phyloP scores from a whole-genome alignment of 1,140 invertebrate species.

The Euglossa dilemma region DNA sequence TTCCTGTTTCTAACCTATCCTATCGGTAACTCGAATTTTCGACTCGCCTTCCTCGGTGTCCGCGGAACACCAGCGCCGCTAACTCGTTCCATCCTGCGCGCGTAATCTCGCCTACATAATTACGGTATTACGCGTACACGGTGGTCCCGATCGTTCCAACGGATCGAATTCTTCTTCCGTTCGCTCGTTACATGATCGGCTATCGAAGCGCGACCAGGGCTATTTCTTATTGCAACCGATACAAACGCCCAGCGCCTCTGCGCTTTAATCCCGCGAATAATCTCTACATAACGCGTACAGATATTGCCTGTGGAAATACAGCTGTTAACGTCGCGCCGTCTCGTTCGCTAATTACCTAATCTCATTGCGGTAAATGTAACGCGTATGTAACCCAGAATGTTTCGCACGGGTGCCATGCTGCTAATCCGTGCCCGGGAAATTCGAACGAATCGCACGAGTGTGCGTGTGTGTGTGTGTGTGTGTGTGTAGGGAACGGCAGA shows the following conservation, averaged over 20 bases:
- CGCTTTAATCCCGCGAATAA: background rate
- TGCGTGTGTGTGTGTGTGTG: background rate
- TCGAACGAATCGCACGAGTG: background rate
- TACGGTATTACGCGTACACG: conserved; percentile 22
- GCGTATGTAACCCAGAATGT: background rate
- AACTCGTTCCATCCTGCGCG: background rate
- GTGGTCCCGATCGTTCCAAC: background rate
- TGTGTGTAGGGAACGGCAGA: background rate
- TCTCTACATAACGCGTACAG: background rate
- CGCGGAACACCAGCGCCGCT: background rate
- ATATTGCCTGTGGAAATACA: too few relatives aligned
- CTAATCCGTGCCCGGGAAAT: background rate
- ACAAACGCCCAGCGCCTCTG: background rate
- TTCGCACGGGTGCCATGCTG: background rate
- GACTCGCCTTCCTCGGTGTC: too few relatives aligned
- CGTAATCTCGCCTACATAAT: conserved; percentile 27
- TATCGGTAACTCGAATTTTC: background rate
- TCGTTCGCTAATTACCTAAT: background rate
- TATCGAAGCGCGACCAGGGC: conserved; percentile 7
- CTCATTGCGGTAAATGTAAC: background rate
- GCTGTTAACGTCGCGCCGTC: background rate
- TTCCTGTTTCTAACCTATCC: background rate
- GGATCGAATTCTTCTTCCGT: conserved; percentile 35
- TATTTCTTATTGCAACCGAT: background rate
- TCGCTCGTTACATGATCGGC: conserved; percentile 45